These are phyloP conservation scores for Mesocricetus auratus DNA, from an alignment of 2,113 vertebrate genomes.

Conservation along the genomic window DNA sequence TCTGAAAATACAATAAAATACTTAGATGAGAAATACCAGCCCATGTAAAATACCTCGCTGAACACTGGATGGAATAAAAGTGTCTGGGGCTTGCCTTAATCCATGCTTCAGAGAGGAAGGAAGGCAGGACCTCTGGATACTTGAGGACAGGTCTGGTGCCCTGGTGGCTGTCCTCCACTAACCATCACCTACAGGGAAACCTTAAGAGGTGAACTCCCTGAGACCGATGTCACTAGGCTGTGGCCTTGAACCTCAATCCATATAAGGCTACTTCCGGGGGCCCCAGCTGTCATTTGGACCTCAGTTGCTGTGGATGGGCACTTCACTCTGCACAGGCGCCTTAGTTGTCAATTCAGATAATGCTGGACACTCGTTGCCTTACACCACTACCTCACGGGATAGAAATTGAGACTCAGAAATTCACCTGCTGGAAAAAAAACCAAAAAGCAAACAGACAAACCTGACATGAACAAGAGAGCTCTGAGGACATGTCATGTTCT, in stretches of 20 bases:
- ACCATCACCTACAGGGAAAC: background rate
- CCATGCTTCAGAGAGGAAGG: rapidly evolving
- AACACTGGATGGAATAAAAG: too few relatives aligned
- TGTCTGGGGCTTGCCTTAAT: rapidly evolving
- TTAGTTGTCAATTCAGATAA: rapidly evolving
- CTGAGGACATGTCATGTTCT: too few relatives aligned
- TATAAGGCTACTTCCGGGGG: rapidly evolving
- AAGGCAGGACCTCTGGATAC: rapidly evolving
- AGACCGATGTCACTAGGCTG: rapidly evolving
- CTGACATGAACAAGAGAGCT: rapidly evolving
- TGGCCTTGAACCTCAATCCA: background rate
- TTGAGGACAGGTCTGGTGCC: rapidly evolving
- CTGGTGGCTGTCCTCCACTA: background rate
- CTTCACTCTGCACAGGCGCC: background rate
- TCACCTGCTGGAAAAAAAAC: rapidly evolving
- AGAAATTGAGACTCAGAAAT: background rate
- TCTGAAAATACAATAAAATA: background rate
- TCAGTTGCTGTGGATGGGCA: background rate
- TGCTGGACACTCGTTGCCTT: rapidly evolving
- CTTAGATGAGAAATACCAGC: background rate
- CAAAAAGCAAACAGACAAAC: too few relatives aligned
- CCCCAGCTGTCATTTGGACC: rapidly evolving
- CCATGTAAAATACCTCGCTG: rapidly evolving
- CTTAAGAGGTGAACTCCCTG: rapidly evolving
- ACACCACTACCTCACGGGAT: rapidly evolving